These are phyloP conservation scores for Pelobates fuscus DNA, from an alignment of 2,113 vertebrate species.

Conservation along the genomic window DNA sequence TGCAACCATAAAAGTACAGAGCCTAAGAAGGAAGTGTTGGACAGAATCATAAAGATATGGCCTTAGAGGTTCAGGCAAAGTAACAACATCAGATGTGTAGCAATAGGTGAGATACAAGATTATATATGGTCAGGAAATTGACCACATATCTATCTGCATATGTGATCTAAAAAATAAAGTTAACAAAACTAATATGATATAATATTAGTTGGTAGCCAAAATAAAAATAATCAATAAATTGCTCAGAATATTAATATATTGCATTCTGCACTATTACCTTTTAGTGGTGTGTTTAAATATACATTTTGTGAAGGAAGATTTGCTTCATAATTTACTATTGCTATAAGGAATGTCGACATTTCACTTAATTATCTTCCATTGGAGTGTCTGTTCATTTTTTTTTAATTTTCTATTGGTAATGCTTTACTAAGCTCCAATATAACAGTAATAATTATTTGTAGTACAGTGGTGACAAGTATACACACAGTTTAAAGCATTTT, in stretches of 20 bases:
- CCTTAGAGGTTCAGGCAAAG: no score
- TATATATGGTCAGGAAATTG: no score
- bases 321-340: neutral
- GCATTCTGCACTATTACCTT: neutral
- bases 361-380: conserved; percentile 1
- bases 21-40: no score
- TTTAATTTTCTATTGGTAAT: conserved; percentile 8
- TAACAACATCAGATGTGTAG: no score
- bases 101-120: no score
- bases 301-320: conserved; percentile 10
- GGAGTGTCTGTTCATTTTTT: neutral
- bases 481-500: neutral
- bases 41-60: no score
- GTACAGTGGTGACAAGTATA: neutral
- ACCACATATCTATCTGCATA: no score
- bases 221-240: no score
- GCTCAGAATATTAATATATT: neutral
- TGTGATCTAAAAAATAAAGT: no score
- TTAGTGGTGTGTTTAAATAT: neutral
- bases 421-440: neutral
- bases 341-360: neutral
- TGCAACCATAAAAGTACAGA: no score
- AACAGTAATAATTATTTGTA: neutral
- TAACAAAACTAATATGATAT: no score
- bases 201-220: no score